Percentiles rank a stretch among this genome's conserved stretches.
These are phyloP conservation scores for Eupleurogrammus muticus DNA, from an alignment of 2,797 vertebrate genomes.

Conservation along the genomic window DNA sequence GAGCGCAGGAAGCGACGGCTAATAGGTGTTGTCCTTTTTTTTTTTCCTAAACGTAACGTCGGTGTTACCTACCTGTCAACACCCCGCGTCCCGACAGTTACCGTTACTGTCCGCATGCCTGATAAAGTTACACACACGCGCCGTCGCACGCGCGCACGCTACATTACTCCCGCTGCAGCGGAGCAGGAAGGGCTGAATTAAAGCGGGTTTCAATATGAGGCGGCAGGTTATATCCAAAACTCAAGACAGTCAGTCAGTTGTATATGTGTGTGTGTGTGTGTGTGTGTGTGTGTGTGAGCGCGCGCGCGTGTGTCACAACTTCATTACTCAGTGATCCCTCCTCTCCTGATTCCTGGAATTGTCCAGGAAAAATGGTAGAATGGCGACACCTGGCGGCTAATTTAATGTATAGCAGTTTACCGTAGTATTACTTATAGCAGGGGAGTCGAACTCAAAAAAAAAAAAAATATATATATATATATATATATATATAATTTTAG, in stretches of 20 bases:
- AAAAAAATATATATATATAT: too few relatives aligned
- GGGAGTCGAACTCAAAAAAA: too few relatives aligned
- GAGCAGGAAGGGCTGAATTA: not conserved
- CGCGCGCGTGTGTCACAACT: too few relatives aligned
- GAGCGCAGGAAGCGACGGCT: not conserved
- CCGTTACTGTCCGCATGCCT: conserved; percentile 8
- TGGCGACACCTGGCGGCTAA: conserved; percentile 1
- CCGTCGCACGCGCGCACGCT: accelerated
- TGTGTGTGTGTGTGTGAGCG: not conserved
- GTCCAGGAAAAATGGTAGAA: not conserved
- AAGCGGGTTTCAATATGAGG: not conserved
- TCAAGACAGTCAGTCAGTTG: not conserved
- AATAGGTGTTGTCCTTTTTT: conserved; percentile 30
- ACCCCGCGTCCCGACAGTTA: conserved; percentile 11
- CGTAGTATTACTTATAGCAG: too few relatives aligned
- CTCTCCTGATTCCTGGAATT: conserved; percentile 5
- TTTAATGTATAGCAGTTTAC: too few relatives aligned
- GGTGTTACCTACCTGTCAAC: conserved; percentile 62
- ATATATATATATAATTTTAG: too few relatives aligned
- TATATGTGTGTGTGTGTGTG: not conserved
- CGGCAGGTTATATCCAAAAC: not conserved
- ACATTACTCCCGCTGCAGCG: not conserved
- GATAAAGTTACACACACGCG: not conserved
- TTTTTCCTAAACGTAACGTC: too few relatives aligned
- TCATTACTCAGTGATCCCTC: conserved; percentile 6